Conservation (phyloP, 64 coral and sea anemone species). For the Platygyra sinensis region DNA sequence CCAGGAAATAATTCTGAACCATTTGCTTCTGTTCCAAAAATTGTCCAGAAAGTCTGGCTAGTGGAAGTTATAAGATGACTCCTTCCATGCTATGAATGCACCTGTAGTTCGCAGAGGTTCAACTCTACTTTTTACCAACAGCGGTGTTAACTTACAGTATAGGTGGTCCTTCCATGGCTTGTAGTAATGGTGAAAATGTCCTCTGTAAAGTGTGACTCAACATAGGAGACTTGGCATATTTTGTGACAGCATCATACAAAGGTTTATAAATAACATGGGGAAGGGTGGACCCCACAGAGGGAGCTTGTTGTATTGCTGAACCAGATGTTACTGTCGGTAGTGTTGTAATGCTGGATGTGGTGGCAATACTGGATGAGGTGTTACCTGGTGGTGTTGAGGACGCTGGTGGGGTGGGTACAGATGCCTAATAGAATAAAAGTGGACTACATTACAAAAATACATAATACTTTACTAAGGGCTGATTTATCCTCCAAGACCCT, state of each 20-base stretch:
- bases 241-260: slow-evolving; percentile 67
- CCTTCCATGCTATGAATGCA: too few species aligned
- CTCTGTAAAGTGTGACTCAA: slow-evolving; percentile 85
- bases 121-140: neutral
- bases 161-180: slow-evolving; percentile 86
- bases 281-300: neutral
- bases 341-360: slow-evolving; percentile 6
- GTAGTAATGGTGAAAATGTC: slow-evolving; percentile 78
- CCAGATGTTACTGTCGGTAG: neutral
- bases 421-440: neutral
- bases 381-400: slow-evolving; percentile 39
- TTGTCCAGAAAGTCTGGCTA: too few species aligned
- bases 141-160: slow-evolving; percentile 61
- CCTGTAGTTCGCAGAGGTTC: too few species aligned
- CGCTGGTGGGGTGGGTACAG: slow-evolving; percentile 30
- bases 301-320: neutral
- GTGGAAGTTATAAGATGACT: too few species aligned
- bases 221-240: slow-evolving; percentile 66
- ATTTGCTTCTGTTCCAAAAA: too few species aligned
- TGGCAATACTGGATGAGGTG: neutral
- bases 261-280: slow-evolving; percentile 34
- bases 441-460: too few species aligned
- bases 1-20: too few species aligned
- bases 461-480: too few species aligned
- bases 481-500: too few species aligned